Evolutionary conservation across 2,888 invertebrate species (phyloP).

Genomic region (Tortricodes alternella): DNA sequence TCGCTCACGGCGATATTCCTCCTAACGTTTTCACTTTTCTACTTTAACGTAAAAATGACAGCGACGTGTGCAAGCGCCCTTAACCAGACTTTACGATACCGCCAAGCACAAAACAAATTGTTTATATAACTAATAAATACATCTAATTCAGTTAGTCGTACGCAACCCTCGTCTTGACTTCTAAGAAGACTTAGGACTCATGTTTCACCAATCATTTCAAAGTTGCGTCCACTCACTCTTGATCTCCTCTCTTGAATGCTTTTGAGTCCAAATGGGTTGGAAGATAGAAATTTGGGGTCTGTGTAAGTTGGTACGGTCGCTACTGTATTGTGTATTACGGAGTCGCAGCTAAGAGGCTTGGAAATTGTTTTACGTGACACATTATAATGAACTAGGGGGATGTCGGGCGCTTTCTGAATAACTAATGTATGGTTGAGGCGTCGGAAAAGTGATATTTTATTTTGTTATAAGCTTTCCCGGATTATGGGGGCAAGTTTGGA

Average conservation of each 20-base stretch:
- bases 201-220: slow-evolving; percentile 33
- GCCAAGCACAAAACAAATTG: not conserved
- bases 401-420: slow-evolving; percentile 55
- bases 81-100: no score
- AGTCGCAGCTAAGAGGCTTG: slow-evolving; percentile 58
- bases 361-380: slow-evolving; percentile 72
- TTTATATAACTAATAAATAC: slow-evolving; percentile 11
- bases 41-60: no score
- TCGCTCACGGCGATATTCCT: no score
- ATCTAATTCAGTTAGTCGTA: slow-evolving; percentile 22
- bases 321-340: slow-evolving; percentile 31
- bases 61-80: no score
- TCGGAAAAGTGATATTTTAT: slow-evolving; percentile 29
- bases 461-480: slow-evolving; percentile 7
- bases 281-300: slow-evolving; percentile 12
- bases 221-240: slow-evolving; percentile 3
- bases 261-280: not conserved
- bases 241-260: not conserved
- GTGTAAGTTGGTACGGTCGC: not conserved
- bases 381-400: slow-evolving; percentile 60
- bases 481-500: not conserved
- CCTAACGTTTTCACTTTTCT: no score
- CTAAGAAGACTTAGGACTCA: slow-evolving; percentile 26
- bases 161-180: slow-evolving; percentile 32
- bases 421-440: slow-evolving; percentile 33